These are phyloP conservation scores for Isichthys henryi DNA, from an alignment of 2,113 vertebrate genomes.

Conservation along the genomic window DNA sequence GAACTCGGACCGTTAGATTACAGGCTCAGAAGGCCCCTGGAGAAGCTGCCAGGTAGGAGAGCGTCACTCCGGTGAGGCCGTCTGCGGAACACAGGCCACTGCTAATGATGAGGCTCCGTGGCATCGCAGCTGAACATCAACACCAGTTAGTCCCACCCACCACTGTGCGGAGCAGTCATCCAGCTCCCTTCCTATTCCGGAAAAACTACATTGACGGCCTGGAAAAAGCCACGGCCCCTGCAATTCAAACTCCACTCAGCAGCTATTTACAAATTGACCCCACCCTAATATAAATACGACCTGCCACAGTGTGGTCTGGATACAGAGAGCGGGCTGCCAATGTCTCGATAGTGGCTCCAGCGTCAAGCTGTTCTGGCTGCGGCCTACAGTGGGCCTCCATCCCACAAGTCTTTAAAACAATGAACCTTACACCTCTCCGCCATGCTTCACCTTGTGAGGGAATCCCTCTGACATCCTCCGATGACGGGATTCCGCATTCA, in stretches of 20 bases:
- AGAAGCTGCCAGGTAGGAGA: background rate
- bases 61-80: background rate
- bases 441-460: background rate
- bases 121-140: constrained; percentile 25
- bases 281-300: background rate
- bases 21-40: background rate
- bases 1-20: background rate
- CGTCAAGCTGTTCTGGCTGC: background rate
- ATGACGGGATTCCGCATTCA: background rate
- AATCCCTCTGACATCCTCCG: background rate
- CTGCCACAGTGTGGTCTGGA: background rate
- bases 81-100: background rate
- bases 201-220: constrained; percentile 6
- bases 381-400: background rate
- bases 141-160: constrained; percentile 27
- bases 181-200: background rate
- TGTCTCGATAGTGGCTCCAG: background rate
- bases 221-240: background rate
- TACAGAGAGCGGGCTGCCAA: background rate
- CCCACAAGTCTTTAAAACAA: background rate
- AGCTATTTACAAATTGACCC: constrained; percentile 1
- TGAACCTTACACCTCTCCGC: background rate
- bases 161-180: constrained; percentile 28
- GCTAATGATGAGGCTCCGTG: background rate
- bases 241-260: background rate